phyloP scores from a whole-genome alignment of 2,888 invertebrate genomes.

The Acrobasis suavella region DNA sequence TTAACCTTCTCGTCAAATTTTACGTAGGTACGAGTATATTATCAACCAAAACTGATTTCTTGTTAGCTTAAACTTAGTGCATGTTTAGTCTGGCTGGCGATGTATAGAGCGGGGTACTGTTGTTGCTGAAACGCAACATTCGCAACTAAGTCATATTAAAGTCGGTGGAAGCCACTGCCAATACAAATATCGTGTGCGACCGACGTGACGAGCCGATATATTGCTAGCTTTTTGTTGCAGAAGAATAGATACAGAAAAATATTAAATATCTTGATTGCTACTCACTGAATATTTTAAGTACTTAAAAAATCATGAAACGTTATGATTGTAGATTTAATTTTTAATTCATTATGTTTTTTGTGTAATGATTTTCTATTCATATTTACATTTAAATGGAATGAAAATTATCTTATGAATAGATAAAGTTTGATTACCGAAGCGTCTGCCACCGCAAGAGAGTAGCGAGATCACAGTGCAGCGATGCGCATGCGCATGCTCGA shows the following conservation, averaged over 20 bases:
- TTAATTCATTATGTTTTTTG: not conserved
- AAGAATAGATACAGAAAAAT: no score
- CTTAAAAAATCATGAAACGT: no score
- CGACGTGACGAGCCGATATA: no score
- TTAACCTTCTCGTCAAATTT: not conserved
- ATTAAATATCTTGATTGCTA: no score
- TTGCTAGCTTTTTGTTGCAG: no score
- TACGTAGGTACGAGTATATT: not conserved
- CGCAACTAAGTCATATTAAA: not conserved
- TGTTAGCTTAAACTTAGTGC: not conserved
- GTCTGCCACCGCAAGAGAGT: not conserved
- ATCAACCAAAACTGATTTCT: not conserved
- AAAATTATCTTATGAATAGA: conserved; percentile 3
- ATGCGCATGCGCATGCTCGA: not conserved
- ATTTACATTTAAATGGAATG: not conserved
- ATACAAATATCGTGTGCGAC: not conserved
- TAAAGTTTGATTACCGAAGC: not conserved
- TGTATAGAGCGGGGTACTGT: not conserved
- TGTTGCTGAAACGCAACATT: conserved; percentile 7
- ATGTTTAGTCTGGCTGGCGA: not conserved
- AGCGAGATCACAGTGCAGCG: not conserved
- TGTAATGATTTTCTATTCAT: not conserved
- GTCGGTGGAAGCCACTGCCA: not conserved
- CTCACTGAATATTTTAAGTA: no score
- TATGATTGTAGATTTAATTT: no score